Evolutionary conservation across 2,888 invertebrate species (phyloP).

Genomic region (Tyria jacobaeae): DNA sequence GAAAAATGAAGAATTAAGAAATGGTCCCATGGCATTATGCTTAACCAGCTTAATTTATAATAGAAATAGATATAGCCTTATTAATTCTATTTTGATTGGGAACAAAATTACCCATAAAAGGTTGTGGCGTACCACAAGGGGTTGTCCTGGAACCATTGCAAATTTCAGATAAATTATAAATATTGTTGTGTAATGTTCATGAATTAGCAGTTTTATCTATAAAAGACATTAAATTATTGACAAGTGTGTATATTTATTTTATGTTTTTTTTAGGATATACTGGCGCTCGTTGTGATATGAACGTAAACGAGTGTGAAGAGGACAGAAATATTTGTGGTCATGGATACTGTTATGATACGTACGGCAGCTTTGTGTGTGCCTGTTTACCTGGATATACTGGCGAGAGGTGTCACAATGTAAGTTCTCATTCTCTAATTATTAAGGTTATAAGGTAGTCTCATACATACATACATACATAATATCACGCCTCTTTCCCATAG

Average conservation of each 20-base stretch:
- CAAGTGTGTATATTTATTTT: no score
- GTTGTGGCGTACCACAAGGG: background rate
- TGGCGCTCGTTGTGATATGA: conserved; percentile 90
- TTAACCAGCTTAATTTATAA: background rate
- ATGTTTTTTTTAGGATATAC: conserved; percentile 86
- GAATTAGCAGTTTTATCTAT: no score
- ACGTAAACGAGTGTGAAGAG: conserved; percentile 92
- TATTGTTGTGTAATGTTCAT: no score
- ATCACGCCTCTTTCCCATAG: no score
- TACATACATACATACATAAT: no score
- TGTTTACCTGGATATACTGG: conserved; percentile 93
- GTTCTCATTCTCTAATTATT: conserved; percentile 30
- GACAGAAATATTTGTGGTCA: conserved; percentile 88
- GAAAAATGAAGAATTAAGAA: no score
- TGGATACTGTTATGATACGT: conserved; percentile 93
- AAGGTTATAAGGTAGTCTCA: no score
- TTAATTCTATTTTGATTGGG: background rate
- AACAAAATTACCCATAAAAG: background rate
- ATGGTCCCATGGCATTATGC: no score
- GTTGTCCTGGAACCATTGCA: background rate
- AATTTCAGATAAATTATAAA: no score
- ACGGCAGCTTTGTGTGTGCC: conserved; percentile 92
- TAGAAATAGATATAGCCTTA: background rate
- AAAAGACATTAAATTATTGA: no score
- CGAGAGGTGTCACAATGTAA: conserved; percentile 90